Conservation (phyloP, 1,140 invertebrate species). For the Neodiprion lecontei region DNA sequence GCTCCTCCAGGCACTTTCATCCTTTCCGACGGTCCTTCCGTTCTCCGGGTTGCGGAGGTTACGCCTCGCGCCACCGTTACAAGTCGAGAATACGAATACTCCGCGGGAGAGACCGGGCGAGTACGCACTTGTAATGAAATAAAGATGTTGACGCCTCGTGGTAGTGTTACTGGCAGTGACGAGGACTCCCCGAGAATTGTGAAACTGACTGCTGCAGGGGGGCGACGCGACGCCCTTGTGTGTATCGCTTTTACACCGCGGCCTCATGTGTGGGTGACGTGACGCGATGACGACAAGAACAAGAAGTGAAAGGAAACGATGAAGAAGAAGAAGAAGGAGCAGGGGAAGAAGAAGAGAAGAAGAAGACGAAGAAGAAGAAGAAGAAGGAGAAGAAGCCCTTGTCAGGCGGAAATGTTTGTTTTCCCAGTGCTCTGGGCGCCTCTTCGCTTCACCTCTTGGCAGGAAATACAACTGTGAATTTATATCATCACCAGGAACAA, state of each 20-base stretch:
- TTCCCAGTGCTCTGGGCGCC: not conserved
- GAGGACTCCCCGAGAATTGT: not conserved
- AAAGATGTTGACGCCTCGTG: constrained; percentile 1
- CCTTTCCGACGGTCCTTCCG: too few relatives aligned
- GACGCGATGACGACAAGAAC: not conserved
- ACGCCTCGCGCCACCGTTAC: too few relatives aligned
- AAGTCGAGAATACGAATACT: too few relatives aligned
- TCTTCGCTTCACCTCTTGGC: too few relatives aligned
- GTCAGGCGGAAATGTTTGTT: constrained; percentile 4
- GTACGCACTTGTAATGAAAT: not conserved
- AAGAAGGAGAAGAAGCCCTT: not conserved
- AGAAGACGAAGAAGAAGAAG: not conserved
- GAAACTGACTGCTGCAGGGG: not conserved
- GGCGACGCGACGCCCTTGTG: too few relatives aligned
- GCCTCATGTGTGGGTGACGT: not conserved
- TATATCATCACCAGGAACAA: too few relatives aligned
- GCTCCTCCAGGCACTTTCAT: not conserved
- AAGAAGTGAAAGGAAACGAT: not conserved
- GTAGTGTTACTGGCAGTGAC: not conserved
- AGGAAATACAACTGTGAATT: too few relatives aligned
- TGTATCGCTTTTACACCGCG: too few relatives aligned
- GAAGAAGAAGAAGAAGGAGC: not conserved
- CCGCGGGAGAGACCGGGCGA: not conserved
- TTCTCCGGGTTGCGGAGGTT: too few relatives aligned
- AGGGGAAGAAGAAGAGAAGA: not conserved